Evolutionary conservation across 2,113 vertebrate species (phyloP).

Genomic region (Alouatta palliata): DNA sequence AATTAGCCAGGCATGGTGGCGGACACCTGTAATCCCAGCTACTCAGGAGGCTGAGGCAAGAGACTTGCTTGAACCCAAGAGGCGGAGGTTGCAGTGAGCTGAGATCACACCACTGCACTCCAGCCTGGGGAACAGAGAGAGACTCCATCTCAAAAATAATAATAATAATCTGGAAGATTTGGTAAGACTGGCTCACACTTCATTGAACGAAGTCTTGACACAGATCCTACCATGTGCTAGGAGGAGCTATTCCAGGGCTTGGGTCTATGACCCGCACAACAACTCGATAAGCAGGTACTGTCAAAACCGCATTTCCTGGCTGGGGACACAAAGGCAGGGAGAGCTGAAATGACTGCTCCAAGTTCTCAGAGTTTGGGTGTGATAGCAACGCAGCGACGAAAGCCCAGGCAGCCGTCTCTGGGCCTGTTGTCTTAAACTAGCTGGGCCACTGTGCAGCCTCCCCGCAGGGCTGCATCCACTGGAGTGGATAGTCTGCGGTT

Average conservation of each 20-base stretch:
- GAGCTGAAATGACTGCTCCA: too few relatives aligned
- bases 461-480: accelerated
- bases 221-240: neutral
- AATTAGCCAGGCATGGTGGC: too few relatives aligned
- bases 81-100: too few relatives aligned
- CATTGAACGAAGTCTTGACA: neutral
- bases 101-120: too few relatives aligned
- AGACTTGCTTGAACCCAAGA: too few relatives aligned
- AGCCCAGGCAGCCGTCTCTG: neutral
- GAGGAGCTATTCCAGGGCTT: neutral
- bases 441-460: neutral
- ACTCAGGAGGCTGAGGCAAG: too few relatives aligned
- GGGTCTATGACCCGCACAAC: too few relatives aligned
- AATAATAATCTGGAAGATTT: neutral
- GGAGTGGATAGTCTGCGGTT: neutral
- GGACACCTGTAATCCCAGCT: too few relatives aligned
- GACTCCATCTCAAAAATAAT: too few relatives aligned
- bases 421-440: accelerated
- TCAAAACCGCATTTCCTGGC: neutral
- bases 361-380: neutral
- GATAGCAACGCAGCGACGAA: too few relatives aligned
- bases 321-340: neutral
- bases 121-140: too few relatives aligned
- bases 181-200: neutral
- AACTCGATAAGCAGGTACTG: neutral